Base-by-base conservation (phyloP, 2,888 invertebrate species). In the Melinaea marsaeus region DNA sequence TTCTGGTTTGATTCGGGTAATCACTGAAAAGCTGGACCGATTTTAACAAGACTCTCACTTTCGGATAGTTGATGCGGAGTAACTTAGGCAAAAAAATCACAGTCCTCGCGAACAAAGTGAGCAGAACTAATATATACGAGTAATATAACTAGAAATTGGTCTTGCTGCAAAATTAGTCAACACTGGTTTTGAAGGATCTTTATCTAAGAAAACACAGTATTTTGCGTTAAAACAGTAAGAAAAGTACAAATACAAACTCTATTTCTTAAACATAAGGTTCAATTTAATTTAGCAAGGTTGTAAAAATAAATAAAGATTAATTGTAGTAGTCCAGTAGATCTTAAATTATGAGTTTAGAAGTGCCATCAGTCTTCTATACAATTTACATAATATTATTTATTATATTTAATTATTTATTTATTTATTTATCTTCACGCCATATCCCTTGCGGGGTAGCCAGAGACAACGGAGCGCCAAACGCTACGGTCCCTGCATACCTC, bases 231-330 rank as follows among this genome's bases (percentile, higher is more conserved):
- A 48, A 48, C 48, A 51, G 32, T 9, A 32, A 51, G 22, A 22
- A 32, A 4, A 51, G 32, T 2, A 7, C 9, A n/a, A 51, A 32
- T 51, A 51, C 11, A 7, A 51, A 51, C 32, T 32, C 32, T 51
- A 51, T 3, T 7, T 6, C 9, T 9, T 32, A 1, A 32, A 32
- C 3, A 32, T 51, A 51, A 32, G 32, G 32, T 51, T 2, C 32
- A 51, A 32, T 51, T 11, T 11, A 51, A 11, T 2, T 51, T 51
- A 32, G 32, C 32, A 51, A 9, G 11, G 7, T 51, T 51, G 32
- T 22, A 32, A 32, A 51, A 51, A 51, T 51, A 32, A 51, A 51
- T 51, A 51, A 51, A 51, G 51, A 51, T 51, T 51, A 51, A 51
- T 32, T 51, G 32, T 51, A 51, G n/a, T 32, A 51, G 51, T 32